These are phyloP conservation scores for Hirtodrosophila cameraria DNA, from an alignment of 2,888 invertebrate species.

Conservation along the genomic window DNA sequence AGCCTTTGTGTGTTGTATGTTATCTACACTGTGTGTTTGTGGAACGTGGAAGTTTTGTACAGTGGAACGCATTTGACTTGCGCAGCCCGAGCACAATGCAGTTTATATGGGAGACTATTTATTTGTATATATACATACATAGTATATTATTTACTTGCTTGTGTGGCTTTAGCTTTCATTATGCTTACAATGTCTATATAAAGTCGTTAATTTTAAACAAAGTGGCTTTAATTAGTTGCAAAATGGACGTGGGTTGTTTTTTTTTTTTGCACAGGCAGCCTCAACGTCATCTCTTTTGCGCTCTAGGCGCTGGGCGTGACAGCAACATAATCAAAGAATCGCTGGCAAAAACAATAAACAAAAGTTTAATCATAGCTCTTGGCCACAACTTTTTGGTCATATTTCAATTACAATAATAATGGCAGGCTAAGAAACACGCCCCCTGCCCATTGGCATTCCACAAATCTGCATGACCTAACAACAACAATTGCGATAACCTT, in stretches of 20 bases:
- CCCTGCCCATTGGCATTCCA: constrained; percentile 20
- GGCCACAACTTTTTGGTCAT: constrained; percentile 50
- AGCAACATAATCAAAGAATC: constrained; percentile 31
- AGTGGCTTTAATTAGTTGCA: constrained; percentile 58
- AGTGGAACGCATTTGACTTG: constrained; percentile 63
- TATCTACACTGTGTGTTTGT: constrained; percentile 71
- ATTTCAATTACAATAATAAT: constrained; percentile 69
- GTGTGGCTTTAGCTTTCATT: constrained; percentile 17
- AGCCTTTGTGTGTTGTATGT: constrained; percentile 23
- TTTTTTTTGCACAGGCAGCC: neutral
- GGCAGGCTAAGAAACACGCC: constrained; percentile 58
- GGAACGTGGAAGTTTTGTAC: constrained; percentile 71
- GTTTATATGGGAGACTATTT: constrained; percentile 3
- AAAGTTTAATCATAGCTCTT: constrained; percentile 53
- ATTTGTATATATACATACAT: constrained; percentile 8
- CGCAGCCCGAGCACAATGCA: constrained; percentile 22
- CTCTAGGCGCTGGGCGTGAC: constrained; percentile 38
- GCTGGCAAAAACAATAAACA: constrained; percentile 53
- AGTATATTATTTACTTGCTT: constrained; percentile 14
- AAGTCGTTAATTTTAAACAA: constrained; percentile 52
- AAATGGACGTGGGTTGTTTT: constrained; percentile 32
- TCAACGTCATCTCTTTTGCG: neutral
- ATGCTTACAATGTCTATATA: constrained; percentile 34
- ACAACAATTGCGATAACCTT: constrained; percentile 61
- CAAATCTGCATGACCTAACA: constrained; percentile 49